Conservation (phyloP, 2,113 vertebrate genomes). For the Mohoua ochrocephala region DNA sequence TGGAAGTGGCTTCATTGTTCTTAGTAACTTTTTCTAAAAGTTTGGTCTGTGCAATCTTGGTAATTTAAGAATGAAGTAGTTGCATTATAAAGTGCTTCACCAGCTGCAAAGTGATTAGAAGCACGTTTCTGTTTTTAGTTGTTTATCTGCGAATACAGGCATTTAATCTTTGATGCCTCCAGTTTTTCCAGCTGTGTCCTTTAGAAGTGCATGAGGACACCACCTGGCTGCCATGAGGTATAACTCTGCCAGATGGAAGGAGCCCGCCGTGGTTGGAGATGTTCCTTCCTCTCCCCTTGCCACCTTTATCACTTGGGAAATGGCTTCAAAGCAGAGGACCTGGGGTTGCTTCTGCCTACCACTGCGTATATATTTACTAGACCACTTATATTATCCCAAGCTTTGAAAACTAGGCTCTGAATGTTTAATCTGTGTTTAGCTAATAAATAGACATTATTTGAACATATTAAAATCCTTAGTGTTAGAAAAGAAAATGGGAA, state of each 20-base stretch:
- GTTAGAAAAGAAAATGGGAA: neutral
- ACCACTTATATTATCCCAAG: neutral
- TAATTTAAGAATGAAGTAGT: neutral
- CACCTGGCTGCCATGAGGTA: slow-evolving; percentile 33
- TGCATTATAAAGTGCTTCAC: neutral
- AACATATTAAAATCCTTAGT: neutral
- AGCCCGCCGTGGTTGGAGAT: neutral
- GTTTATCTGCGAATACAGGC: neutral
- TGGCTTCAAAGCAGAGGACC: neutral
- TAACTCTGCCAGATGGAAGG: neutral
- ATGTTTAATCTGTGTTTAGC: neutral
- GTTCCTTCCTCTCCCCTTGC: neutral
- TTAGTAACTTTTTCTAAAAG: neutral
- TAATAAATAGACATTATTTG: neutral
- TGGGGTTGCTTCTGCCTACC: neutral
- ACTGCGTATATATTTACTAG: neutral
- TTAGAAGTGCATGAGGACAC: slow-evolving; percentile 20
- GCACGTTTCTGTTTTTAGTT: neutral
- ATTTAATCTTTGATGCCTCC: neutral
- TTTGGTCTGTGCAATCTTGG: neutral
- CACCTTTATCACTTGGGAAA: neutral
- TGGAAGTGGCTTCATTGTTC: neutral
- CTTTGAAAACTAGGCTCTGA: neutral
- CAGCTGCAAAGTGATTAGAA: neutral
- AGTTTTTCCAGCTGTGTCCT: neutral